These are phyloP conservation scores for Chrysopilus asiliformis DNA, from an alignment of 2,888 invertebrate genomes.

Conservation along the genomic window DNA sequence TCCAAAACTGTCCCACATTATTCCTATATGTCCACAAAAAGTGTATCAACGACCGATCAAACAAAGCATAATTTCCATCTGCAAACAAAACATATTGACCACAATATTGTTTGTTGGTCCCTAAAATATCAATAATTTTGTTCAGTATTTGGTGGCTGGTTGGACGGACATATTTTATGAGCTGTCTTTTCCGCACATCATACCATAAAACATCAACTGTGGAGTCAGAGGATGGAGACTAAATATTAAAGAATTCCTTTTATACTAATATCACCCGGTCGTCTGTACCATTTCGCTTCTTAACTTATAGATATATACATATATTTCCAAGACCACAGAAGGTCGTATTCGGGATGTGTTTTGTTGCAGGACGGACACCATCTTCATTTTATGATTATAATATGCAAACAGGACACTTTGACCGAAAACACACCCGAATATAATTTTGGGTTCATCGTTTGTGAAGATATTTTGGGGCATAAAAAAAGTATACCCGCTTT, in stretches of 20 bases:
- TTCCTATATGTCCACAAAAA: too few relatives aligned
- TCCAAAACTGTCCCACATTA: too few relatives aligned
- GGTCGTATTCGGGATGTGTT: neutral
- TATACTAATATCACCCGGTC: neutral
- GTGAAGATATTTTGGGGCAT: too few relatives aligned
- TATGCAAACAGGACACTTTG: conserved; percentile 27
- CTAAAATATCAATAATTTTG: conserved; percentile 8
- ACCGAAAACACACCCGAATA: neutral
- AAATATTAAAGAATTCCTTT: too few relatives aligned
- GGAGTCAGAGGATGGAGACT: too few relatives aligned
- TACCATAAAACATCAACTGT: conserved; percentile 17
- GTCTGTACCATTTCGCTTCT: neutral
- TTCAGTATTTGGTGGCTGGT: too few relatives aligned
- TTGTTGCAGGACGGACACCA: conserved; percentile 19
- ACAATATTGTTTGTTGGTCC: conserved; percentile 5
- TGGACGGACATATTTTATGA: conserved; percentile 18
- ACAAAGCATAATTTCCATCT: conserved; percentile 6
- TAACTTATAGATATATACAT: neutral
- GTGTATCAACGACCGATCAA: neutral
- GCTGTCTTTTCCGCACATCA: conserved; percentile 20
- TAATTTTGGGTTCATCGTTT: too few relatives aligned
- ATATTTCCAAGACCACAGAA: neutral
- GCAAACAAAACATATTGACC: conserved; percentile 7
- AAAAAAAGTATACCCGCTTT: too few relatives aligned
- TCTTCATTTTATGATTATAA: conserved; percentile 35